A percentile compares a stretch with the other conserved stretches of the same genome.
phyloP scores from a whole-genome alignment of 2,888 invertebrate species.

The Patella depressa region DNA sequence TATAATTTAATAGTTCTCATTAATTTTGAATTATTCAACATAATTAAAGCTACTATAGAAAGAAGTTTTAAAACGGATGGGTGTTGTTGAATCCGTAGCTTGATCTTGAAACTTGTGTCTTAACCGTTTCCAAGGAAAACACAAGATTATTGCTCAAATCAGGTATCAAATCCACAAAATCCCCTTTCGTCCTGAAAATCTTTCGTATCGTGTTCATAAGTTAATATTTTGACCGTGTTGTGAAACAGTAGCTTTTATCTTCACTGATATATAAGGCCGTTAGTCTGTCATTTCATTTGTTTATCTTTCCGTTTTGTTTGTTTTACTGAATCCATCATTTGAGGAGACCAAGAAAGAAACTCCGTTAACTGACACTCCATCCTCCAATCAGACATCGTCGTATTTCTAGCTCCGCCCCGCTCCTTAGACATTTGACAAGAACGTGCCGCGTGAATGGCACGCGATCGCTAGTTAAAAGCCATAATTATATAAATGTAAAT shows the following conservation, averaged over 20 bases:
- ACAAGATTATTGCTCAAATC: no score
- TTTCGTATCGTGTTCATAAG: neutral
- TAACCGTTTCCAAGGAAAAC: no score
- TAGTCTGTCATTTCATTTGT: neutral
- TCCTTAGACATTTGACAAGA: slow-evolving; percentile 2
- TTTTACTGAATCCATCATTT: slow-evolving; percentile 9
- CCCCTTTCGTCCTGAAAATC: no score
- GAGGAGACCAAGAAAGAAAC: neutral
- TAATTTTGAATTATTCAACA: no score
- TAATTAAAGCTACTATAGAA: no score
- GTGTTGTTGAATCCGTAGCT: no score
- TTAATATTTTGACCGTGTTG: slow-evolving; percentile 5
- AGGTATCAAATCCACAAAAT: no score
- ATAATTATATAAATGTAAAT: slow-evolving; percentile 9
- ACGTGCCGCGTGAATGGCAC: slow-evolving; percentile 9
- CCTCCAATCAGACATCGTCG: neutral
- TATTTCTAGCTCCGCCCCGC: neutral
- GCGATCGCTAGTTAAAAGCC: slow-evolving; percentile 2
- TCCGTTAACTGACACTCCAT: neutral
- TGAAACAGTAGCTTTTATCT: slow-evolving; percentile 8
- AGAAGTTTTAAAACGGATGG: no score
- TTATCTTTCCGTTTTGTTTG: slow-evolving; percentile 8
- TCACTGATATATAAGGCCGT: no score
- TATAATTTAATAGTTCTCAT: no score
- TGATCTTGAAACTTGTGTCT: no score